Conservation (phyloP, 2,888 invertebrate species). For the Trachelus troglodyta region DNA sequence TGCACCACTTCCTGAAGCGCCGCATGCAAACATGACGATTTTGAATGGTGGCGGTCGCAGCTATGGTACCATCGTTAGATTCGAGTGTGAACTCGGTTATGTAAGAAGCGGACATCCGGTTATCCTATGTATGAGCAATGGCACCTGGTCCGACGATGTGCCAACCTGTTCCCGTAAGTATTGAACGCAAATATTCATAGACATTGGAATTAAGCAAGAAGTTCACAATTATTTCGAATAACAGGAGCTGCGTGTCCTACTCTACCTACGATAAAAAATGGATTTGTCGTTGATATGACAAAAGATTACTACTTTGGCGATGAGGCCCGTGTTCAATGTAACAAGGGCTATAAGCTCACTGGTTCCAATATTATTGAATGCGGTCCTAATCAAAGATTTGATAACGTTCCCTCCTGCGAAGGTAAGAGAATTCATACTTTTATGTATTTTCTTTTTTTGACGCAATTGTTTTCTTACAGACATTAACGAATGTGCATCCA, state of each 20-base stretch:
- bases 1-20: constrained; percentile 85
- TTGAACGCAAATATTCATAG: constrained; percentile 3
- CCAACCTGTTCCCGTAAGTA: constrained; percentile 83
- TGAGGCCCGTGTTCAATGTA: constrained; percentile 92
- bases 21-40: constrained; percentile 87
- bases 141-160: constrained; percentile 93
- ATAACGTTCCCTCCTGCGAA: constrained; percentile 87
- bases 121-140: constrained; percentile 93
- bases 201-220: not conserved
- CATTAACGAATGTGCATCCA: constrained; percentile 89
- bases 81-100: constrained; percentile 92
- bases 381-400: constrained; percentile 85
- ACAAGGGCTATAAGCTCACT: constrained; percentile 87
- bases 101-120: constrained; percentile 90
- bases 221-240: constrained; percentile 12
- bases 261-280: constrained; percentile 86
- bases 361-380: constrained; percentile 87
- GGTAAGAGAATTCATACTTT: constrained; percentile 58
- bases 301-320: constrained; percentile 87
- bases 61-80: constrained; percentile 92
- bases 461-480: constrained; percentile 67
- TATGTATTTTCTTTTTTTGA: not conserved
- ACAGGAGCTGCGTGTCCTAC: constrained; percentile 76
- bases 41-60: constrained; percentile 91
- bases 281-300: constrained; percentile 84